phyloP scores from a whole-genome alignment of 2,888 invertebrate species.

The Orchesellides sinensis region DNA sequence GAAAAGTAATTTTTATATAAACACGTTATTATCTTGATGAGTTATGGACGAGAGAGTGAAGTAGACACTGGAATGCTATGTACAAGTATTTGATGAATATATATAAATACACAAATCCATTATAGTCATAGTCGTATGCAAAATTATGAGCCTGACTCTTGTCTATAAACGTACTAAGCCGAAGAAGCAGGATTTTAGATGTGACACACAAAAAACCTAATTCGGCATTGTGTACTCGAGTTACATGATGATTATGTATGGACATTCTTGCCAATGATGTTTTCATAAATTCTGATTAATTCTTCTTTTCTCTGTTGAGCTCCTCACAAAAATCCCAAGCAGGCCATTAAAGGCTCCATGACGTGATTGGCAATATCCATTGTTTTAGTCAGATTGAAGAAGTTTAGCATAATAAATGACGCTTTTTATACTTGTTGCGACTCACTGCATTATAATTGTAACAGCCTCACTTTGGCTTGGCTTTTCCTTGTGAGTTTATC shows the following conservation, averaged over 20 bases:
- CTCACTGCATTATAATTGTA: no score
- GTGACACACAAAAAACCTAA: conserved; percentile 28
- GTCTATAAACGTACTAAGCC: no score
- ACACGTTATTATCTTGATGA: conserved; percentile 61
- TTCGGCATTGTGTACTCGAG: conserved; percentile 21
- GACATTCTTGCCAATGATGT: conserved; percentile 41
- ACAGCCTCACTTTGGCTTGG: not conserved
- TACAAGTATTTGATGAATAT: not conserved
- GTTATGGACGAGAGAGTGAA: conserved; percentile 46
- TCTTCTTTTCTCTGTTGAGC: conserved; percentile 28
- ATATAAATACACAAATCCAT: not conserved
- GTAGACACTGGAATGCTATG: conserved; percentile 52
- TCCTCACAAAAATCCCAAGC: conserved; percentile 15
- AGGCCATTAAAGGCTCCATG: conserved; percentile 33
- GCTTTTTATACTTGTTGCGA: no score
- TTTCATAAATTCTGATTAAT: conserved; percentile 55
- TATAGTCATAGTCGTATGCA: no score
- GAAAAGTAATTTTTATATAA: conserved; percentile 50
- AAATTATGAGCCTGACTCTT: no score
- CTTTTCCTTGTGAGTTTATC: conserved; percentile 21
- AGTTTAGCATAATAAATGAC: no score
- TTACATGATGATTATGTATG: conserved; percentile 33
- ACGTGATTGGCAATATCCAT: not conserved
- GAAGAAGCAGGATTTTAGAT: not conserved
- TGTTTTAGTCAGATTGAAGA: not conserved